These are phyloP conservation scores for Lamellibrachia columna DNA, from an alignment of 2,888 invertebrate species.

Conservation along the genomic window DNA sequence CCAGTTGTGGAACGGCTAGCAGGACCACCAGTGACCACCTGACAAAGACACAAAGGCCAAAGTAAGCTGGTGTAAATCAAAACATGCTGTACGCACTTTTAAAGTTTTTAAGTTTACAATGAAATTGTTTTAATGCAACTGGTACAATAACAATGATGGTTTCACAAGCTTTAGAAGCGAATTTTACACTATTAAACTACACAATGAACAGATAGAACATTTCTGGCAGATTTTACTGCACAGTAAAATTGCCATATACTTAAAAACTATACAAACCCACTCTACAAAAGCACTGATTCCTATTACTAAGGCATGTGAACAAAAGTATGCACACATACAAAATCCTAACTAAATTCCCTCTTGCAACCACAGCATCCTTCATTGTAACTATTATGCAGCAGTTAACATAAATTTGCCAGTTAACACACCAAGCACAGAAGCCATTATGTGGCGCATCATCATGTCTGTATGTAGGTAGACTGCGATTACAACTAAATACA, in stretches of 20 bases:
- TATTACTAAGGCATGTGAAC: background rate
- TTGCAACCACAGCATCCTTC: too few species aligned
- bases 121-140: background rate
- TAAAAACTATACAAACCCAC: background rate
- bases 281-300: too few species aligned
- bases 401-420: too few species aligned
- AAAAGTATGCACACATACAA: background rate
- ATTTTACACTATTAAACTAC: background rate
- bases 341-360: too few species aligned
- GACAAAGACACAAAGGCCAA: constrained; percentile 3
- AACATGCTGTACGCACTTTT: background rate
- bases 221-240: background rate
- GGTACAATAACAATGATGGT: background rate
- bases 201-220: background rate
- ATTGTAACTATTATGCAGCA: too few species aligned
- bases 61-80: background rate
- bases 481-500: too few species aligned
- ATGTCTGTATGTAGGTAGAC: too few species aligned
- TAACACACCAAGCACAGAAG: background rate
- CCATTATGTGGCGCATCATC: background rate
- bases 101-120: background rate
- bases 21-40: background rate
- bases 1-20: background rate
- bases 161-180: background rate
- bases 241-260: background rate